Base-by-base conservation (phyloP, 2,797 vertebrate species). In the Octomys mimax region DNA sequence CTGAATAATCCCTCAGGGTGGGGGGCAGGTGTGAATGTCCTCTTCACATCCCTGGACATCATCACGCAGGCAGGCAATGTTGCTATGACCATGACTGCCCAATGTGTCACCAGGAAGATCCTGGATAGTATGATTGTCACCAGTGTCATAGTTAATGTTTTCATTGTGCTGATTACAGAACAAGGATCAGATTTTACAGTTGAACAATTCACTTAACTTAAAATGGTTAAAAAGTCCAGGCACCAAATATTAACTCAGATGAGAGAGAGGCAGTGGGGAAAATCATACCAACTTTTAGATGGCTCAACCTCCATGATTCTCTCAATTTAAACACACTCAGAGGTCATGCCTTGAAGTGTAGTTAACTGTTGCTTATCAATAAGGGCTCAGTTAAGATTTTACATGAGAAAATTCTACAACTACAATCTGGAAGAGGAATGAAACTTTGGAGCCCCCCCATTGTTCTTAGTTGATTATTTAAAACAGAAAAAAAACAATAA, bases 201-300 rank as follows among this genome's bases (percentile, higher is more conserved):
- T 36, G 87, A 96, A 89, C 19, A 62, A 71, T 71, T 93, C 87
- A n/a, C 28, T 87, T 79, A 81, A 7, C 54, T 95, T 73, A 89
- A 95, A 78, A 59, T 70, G 73, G 39, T 28, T 64, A 31, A 94
- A 92, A 77, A 95, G 59, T 52, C 2, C 18, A 82, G 19, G 0
- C 7, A 57, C 5, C 21, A 87, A 89, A 57, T 49, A 84, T 84
- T 64, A 88, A 89, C 36, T 94, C 57, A 91, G n/a, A 68, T 84
- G 73, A 80, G 1, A 78, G 33, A 18, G 21, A 86, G 7, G 14
- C 8, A 70, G 52, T 22, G n/a, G 2, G 46, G 78, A 95, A 77
- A 61, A 52, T 22, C 3, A 0, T 9, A 21, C 62, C 39, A 42
- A 39, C 22, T 68, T 62, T 75, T 24, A 33, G 11, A 3, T 66